Evolutionary conservation across 2,888 invertebrate genomes (phyloP).

Genomic region (Cloeon dipterum): DNA sequence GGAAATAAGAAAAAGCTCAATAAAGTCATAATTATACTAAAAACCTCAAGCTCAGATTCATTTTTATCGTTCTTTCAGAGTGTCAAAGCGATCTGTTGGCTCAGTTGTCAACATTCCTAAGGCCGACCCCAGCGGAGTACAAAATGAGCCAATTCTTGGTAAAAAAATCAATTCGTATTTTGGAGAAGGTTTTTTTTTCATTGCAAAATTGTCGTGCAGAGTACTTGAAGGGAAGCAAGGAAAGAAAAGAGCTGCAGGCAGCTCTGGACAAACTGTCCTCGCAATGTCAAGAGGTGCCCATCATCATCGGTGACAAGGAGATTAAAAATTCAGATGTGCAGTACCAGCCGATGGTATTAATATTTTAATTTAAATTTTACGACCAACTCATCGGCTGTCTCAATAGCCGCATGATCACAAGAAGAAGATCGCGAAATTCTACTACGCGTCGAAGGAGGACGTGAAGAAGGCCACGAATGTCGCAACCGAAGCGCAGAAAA

Average conservation of each 20-base stretch:
- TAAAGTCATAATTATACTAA: too few species aligned
- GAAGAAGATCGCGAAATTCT: constrained; percentile 71
- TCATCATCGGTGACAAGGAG: constrained; percentile 86
- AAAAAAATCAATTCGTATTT: too few species aligned
- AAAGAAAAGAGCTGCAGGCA: constrained; percentile 46
- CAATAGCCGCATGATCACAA: constrained; percentile 74
- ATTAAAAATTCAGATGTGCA: constrained; percentile 47
- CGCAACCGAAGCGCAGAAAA: constrained; percentile 50
- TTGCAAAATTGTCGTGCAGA: constrained; percentile 13
- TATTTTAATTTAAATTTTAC: neutral
- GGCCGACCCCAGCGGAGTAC: constrained; percentile 38
- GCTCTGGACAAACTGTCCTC: constrained; percentile 39
- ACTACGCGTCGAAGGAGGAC: constrained; percentile 65
- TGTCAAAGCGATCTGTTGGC: constrained; percentile 4
- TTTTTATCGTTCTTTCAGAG: too few species aligned
- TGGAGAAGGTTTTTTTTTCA: constrained; percentile 1
- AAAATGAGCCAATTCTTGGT: constrained; percentile 56
- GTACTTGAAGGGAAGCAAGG: constrained; percentile 65
- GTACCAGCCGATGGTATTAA: constrained; percentile 46
- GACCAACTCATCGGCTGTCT: constrained; percentile 6
- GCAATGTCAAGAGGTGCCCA: constrained; percentile 66
- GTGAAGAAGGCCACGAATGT: constrained; percentile 66
- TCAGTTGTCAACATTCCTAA: constrained; percentile 35
- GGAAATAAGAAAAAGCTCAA: too few species aligned
- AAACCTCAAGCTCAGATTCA: too few species aligned